phyloP scores from a whole-genome alignment of 2,113 vertebrate species.

The Ceratotherium simum region DNA sequence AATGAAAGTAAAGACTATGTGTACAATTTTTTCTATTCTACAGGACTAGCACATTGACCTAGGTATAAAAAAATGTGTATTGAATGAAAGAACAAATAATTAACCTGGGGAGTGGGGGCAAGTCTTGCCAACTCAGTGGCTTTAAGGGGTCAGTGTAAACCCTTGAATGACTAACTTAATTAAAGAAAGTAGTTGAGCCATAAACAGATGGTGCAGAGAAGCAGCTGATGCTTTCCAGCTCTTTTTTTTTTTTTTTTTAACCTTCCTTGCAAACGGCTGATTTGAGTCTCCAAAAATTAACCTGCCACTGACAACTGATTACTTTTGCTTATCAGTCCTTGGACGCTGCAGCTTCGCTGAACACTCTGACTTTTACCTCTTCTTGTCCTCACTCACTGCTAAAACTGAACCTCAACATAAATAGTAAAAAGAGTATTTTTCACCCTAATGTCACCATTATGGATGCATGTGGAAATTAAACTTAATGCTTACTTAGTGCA shows the following conservation, averaged over 20 bases:
- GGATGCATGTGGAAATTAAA: neutral
- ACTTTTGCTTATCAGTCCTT: neutral
- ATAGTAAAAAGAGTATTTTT: neutral
- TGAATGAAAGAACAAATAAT: slow-evolving; percentile 31
- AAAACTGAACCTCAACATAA: neutral
- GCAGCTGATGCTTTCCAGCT: neutral
- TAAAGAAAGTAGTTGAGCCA: slow-evolving; percentile 10
- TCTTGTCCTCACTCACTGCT: neutral
- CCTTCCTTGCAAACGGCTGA: neutral
- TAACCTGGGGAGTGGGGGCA: neutral
- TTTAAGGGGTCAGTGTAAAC: slow-evolving; percentile 12
- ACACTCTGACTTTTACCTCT: neutral
- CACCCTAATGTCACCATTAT: neutral
- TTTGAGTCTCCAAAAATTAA: slow-evolving; percentile 26
- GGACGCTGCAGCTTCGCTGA: neutral
- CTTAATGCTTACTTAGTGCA: neutral
- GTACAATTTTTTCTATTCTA: neutral
- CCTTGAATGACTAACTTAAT: neutral
- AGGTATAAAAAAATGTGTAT: neutral
- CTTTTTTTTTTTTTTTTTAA: neutral
- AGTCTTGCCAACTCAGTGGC: neutral
- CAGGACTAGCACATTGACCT: neutral
- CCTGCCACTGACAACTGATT: neutral
- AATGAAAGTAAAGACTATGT: neutral
- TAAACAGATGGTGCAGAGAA: neutral